These are phyloP conservation scores for Orchestia grillus DNA, from an alignment of 1,140 invertebrate species.

Conservation along the genomic window DNA sequence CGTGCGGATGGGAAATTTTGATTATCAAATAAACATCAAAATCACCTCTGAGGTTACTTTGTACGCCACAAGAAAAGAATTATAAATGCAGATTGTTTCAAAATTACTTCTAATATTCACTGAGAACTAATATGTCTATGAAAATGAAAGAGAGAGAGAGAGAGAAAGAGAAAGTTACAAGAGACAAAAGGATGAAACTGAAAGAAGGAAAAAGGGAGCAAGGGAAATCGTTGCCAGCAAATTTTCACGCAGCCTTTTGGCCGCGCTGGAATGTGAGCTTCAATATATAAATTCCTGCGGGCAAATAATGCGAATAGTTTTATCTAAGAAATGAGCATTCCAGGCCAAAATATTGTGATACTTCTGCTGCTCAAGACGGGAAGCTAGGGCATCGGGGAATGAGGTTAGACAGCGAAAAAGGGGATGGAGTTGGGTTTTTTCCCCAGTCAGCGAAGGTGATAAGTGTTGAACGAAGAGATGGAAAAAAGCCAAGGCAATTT, in stretches of 20 bases:
- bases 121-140: background rate
- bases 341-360: conserved; percentile 23
- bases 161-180: background rate
- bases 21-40: too few relatives aligned
- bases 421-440: too few relatives aligned
- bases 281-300: conserved; percentile 40
- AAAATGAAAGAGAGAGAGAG: background rate
- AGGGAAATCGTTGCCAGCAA: background rate
- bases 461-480: too few relatives aligned
- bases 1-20: too few relatives aligned
- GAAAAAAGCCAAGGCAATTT: too few relatives aligned
- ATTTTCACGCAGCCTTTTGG: background rate
- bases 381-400: too few relatives aligned
- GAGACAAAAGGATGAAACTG: too few relatives aligned
- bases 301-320: conserved; percentile 33
- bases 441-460: too few relatives aligned
- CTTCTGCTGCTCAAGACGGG: background rate
- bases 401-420: too few relatives aligned
- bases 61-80: background rate
- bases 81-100: background rate
- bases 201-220: too few relatives aligned
- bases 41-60: background rate
- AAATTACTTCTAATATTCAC: background rate
- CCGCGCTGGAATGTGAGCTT: background rate
- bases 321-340: background rate